These are phyloP conservation scores for Pocillopora meandrina DNA, from an alignment of 92 coral and sea anemone genomes.

Conservation along the genomic window DNA sequence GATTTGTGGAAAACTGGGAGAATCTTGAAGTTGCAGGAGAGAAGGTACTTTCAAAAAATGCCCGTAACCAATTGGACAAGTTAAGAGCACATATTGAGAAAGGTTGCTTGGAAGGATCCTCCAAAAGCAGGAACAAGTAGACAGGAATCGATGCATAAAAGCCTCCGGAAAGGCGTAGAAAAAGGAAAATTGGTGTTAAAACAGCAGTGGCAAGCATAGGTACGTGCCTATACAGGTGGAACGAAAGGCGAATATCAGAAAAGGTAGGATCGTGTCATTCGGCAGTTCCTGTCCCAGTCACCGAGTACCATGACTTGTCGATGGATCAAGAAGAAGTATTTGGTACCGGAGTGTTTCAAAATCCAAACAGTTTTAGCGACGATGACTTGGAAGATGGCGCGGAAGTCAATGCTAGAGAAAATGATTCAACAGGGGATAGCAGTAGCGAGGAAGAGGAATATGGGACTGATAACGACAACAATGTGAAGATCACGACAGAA, in stretches of 20 bases:
- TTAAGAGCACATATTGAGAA: slow-evolving; percentile 33
- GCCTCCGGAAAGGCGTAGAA: slow-evolving; percentile 24
- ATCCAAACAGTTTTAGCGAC: background rate
- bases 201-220: slow-evolving; percentile 26
- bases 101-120: slow-evolving; percentile 32
- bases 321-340: slow-evolving; percentile 1
- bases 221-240: slow-evolving; percentile 23
- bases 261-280: background rate
- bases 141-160: slow-evolving; percentile 26
- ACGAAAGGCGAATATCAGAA: slow-evolving; percentile 5
- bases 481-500: background rate
- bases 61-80: slow-evolving; percentile 30
- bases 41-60: slow-evolving; percentile 16
- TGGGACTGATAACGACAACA: slow-evolving; percentile 1
- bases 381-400: slow-evolving; percentile 11
- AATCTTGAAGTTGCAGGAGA: slow-evolving; percentile 16
- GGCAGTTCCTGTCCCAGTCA: background rate
- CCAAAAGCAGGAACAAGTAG: slow-evolving; percentile 25
- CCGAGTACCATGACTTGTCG: too few relatives aligned
- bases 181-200: slow-evolving; percentile 18
- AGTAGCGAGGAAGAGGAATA: slow-evolving; percentile 18
- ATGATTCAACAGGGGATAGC: background rate
- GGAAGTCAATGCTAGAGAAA: background rate
- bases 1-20: slow-evolving; percentile 31
- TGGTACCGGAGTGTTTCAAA: slow-evolving; percentile 9